Base-by-base conservation (phyloP, 2,113 vertebrate genomes). In the Aspiorhynchus laticeps region DNA sequence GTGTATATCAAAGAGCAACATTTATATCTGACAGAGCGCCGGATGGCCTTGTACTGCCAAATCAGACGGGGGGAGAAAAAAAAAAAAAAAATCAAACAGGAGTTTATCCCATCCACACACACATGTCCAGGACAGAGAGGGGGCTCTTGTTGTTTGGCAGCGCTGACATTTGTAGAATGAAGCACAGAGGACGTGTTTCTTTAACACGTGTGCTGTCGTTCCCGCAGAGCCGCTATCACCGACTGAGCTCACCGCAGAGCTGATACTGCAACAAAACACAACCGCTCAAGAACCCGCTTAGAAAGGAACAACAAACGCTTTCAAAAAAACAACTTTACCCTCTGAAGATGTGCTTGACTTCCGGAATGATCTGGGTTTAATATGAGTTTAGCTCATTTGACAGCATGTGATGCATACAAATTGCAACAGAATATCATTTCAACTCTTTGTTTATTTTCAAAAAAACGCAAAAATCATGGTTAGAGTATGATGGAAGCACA, bases 161-260 rank as follows among this genome's bases (percentile, higher is more conserved):
- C 21, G 38, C 36, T 87, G 87, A 87, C 73, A 87, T 82, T 88
- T 87, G 83, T 78, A 87, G 85, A 86, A 90, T 88, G 79, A 88
- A 80, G 86, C 83, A 51, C 48, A 84, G 48, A 73, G 71, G 75
- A 73, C 65, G 80, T 67, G 79, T 85, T 77, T 88, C 96, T 95
- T 95, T 95, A 96, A 94, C 95, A 95, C 94, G 95, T 95, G 75
- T 95, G 94, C 94, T 95, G 95, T 87, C 95, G 95, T 85, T 91
- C 95, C 95, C 95, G 94, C 96, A 95, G 95, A 94, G 94, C 95
- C 95, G 94, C 92, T 91, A 96, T 96, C 95, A 95, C 95, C 94
- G 95, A 95, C 91, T 84, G 92, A 93, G 95, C 86, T 38, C 48
- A 79, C 84, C 24, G 81, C 74, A 76, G 80, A 28, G 67, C 63